Evolutionary conservation across 2,113 vertebrate species (phyloP).

Genomic region (Oreotrochilus melanogaster): DNA sequence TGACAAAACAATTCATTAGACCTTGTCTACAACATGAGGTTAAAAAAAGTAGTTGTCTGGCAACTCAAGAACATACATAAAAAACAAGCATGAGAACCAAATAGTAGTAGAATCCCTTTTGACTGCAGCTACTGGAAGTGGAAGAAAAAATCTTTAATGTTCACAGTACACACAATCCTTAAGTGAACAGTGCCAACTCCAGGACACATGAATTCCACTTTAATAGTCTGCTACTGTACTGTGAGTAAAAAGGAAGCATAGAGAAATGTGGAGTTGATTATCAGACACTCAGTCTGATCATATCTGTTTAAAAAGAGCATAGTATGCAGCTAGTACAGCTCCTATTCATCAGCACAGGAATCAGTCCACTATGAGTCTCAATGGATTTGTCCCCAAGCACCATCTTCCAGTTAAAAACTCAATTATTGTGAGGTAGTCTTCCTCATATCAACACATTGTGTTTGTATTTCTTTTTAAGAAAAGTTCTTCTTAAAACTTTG

Average conservation of each 20-base stretch:
- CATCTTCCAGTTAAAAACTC: background rate
- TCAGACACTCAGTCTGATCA: background rate
- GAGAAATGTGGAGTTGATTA: background rate
- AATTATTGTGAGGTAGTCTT: background rate
- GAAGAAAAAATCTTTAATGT: background rate
- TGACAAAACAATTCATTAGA: background rate
- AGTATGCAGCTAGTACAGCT: background rate
- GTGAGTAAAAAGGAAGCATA: background rate
- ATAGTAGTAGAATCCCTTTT: background rate
- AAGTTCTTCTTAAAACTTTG: background rate
- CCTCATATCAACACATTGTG: background rate
- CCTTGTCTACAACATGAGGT: background rate
- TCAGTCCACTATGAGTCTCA: background rate
- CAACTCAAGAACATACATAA: background rate
- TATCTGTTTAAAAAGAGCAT: background rate
- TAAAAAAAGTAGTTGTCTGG: background rate
- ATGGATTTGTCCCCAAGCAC: background rate
- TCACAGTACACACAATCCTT: background rate
- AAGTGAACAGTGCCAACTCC: background rate
- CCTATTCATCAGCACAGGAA: background rate
- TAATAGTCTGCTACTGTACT: background rate
- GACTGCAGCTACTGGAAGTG: background rate
- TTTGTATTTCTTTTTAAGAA: too few relatives aligned
- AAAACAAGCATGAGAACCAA: background rate
- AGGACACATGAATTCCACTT: background rate